Evolutionary conservation across 2,797 vertebrate species (phyloP).

Genomic region (Sciurus vulgaris): DNA sequence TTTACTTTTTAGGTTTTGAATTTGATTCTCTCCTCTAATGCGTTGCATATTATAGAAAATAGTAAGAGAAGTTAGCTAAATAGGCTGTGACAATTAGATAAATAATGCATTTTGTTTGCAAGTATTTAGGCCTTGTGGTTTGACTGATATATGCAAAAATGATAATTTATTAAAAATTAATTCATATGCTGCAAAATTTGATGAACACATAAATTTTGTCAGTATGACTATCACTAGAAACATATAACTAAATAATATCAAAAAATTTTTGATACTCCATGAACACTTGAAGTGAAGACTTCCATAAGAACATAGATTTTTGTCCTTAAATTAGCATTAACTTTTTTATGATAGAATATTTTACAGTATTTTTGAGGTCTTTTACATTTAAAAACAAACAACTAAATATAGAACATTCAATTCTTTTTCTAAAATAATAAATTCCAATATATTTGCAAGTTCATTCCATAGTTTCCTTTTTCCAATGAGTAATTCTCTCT

Average conservation of each 20-base stretch:
- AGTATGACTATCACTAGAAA: slow-evolving; percentile 95
- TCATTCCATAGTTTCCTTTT: slow-evolving; percentile 33
- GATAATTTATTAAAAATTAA: slow-evolving; percentile 99
- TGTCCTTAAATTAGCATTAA: slow-evolving; percentile 75
- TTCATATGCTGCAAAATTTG: slow-evolving; percentile 96
- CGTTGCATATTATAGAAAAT: slow-evolving; percentile 90
- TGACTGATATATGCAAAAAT: slow-evolving; percentile 99
- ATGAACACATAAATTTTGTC: slow-evolving; percentile 98
- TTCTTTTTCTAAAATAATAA: slow-evolving; percentile 62
- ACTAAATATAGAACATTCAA: neutral
- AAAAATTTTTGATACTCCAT: slow-evolving; percentile 74
- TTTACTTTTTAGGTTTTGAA: slow-evolving; percentile 88
- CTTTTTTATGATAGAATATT: slow-evolving; percentile 58
- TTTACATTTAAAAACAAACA: slow-evolving; percentile 20
- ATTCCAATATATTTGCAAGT: slow-evolving; percentile 34
- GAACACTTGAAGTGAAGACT: slow-evolving; percentile 64
- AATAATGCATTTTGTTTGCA: slow-evolving; percentile 99
- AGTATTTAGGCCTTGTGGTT: slow-evolving; percentile 95
- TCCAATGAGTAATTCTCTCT: slow-evolving; percentile 34
- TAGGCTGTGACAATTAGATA: slow-evolving; percentile 99
- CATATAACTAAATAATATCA: slow-evolving; percentile 87
- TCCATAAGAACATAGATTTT: slow-evolving; percentile 43
- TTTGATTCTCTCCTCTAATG: slow-evolving; percentile 87
- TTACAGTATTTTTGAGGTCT: slow-evolving; percentile 38
- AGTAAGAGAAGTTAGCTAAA: slow-evolving; percentile 97